Percentiles rank a stretch among this genome's conserved stretches.
Conservation (phyloP, 2,113 vertebrate genomes). For the Rallus limicola region DNA sequence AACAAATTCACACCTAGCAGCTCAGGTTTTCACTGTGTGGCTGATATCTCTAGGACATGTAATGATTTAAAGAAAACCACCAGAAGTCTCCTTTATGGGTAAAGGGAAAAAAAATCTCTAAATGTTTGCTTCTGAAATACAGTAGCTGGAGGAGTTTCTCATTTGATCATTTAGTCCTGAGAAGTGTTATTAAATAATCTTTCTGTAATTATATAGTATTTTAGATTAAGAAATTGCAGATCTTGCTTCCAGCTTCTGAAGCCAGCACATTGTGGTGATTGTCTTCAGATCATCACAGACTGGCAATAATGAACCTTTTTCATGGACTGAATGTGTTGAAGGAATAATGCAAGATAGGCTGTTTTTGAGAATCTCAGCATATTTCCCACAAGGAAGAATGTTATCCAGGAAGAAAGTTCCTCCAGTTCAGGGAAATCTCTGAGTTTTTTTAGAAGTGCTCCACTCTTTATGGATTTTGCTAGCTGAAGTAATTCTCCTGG, state of each 20-base stretch:
- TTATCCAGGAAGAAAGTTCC: neutral
- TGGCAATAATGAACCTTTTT: neutral
- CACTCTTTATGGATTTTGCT: neutral
- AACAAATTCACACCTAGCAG: slow-evolving; percentile 41
- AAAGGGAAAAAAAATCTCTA: neutral
- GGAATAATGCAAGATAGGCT: neutral
- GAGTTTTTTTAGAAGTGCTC: neutral
- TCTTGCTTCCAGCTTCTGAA: neutral
- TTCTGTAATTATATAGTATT: neutral
- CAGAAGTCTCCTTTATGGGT: neutral
- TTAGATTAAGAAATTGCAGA: neutral
- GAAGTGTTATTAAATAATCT: neutral
- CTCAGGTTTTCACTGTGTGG: neutral
- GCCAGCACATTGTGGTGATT: neutral
- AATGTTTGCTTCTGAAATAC: neutral
- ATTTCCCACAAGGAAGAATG: neutral
- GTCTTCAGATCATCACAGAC: neutral
- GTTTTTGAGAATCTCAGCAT: neutral
- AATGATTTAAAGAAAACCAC: neutral
- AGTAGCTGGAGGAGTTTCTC: neutral
- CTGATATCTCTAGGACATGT: neutral
- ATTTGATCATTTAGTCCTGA: neutral
- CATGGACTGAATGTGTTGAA: neutral
- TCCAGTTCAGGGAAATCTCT: neutral
- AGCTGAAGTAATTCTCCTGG: neutral